Evolutionary conservation across 2,888 invertebrate genomes (phyloP), one percentile per base, ranked within the genome.

Genomic region (Rugalucina vietnamica): DNA sequence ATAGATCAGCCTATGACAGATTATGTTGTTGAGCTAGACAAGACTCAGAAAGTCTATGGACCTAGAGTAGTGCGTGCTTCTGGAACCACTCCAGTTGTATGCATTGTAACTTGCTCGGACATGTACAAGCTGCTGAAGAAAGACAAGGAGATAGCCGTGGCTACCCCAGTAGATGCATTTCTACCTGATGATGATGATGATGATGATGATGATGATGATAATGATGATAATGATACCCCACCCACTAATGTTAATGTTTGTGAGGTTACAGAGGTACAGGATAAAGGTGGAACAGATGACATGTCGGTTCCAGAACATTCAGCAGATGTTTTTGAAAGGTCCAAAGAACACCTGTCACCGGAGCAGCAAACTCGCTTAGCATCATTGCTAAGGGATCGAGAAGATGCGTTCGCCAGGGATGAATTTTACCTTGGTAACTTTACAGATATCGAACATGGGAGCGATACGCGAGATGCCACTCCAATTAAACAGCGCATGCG

Each of bases 401-500:
- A 84, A 27, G 87, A 82, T 65, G 71, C 83, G 8, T 85, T 87
- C 78, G 78, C 84, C 8, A 73, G 57, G 34, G 50, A 80, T 76
- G 82, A 84, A 32, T 75, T 72, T 69, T 82, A 87, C 39, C 29
- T 85, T 21, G 82, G 84, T 8, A 65, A 73, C 29, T 78, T 82
- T 21, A 36, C 60, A 0, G 86, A 24, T 0, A 73, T 86, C 4
- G 49, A 77, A 24, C 85, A 80, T 39, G 37, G 39, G 5, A 85
- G 82, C 43, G 73, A 87, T 43, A 79, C 82, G 24, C 81, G 82
- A 3, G 24, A 43, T 10, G 75, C 82, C 21, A 37, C 21, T 54
- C 85, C 87, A 8, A 70, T 87, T 0, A 79, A 78, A 43, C 82
- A 82, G n/a, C n/a, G 80, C 4, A 79, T 82, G 76, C 49, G 85